phyloP scores from a whole-genome alignment of 37 sponge, comb jelly and placozoan genomes.

The Haliclona indistincta region DNA sequence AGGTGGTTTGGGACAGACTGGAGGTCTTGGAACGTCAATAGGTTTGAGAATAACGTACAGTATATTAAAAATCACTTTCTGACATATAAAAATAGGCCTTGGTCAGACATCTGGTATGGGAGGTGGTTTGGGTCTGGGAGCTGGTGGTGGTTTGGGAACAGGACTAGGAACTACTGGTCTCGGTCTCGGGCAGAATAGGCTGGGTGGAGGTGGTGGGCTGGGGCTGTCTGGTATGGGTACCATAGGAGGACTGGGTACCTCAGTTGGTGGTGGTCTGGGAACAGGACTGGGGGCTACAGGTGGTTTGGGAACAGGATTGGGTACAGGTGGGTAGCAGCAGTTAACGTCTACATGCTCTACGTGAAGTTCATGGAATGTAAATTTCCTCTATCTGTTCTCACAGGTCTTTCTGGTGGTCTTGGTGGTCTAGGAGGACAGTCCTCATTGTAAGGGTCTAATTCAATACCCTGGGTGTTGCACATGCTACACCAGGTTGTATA shows the following conservation, averaged over 20 bases:
- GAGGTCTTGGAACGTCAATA: too few species aligned
- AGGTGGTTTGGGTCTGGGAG: constrained; percentile 25
- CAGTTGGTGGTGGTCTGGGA: constrained; percentile 15
- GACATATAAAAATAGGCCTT: too few species aligned
- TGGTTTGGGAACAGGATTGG: constrained; percentile 8
- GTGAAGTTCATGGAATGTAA: too few species aligned
- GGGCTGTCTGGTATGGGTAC: too few species aligned
- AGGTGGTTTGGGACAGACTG: background rate
- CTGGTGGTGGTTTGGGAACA: constrained; percentile 32
- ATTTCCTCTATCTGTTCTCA: too few species aligned
- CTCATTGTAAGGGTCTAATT: too few species aligned
- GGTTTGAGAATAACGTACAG: too few species aligned
- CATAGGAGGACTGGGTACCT: constrained; percentile 10
- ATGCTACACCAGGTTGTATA: too few species aligned
- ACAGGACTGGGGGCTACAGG: constrained; percentile 13
- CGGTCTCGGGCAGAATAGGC: constrained; percentile 1
- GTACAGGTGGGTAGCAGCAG: constrained; percentile 1
- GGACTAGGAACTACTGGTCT: constrained; percentile 16
- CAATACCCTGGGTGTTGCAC: too few species aligned
- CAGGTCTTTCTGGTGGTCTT: constrained; percentile 15
- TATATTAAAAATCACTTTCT: too few species aligned
- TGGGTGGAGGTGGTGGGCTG: too few species aligned
- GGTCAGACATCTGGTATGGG: too few species aligned
- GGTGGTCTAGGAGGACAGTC: background rate
- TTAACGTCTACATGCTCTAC: background rate